Evolutionary conservation across 2,797 vertebrate species (phyloP).

Genomic region (Capromys pilorides): DNA sequence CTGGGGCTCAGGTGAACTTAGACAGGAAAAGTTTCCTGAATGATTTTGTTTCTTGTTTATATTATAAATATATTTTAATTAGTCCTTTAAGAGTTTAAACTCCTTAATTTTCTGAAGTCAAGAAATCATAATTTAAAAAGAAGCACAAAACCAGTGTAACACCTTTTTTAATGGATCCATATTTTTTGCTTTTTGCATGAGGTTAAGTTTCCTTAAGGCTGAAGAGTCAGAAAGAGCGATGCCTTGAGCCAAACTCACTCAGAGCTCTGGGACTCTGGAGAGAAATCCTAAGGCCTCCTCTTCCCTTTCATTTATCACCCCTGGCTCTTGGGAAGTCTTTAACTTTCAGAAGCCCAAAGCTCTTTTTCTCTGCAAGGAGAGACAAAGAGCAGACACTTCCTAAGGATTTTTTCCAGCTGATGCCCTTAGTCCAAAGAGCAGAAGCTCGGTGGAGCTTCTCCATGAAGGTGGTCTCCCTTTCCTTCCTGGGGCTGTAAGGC

Average conservation of each 20-base stretch:
- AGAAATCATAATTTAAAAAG: not conserved
- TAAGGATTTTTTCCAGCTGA: not conserved
- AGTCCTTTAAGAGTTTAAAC: not conserved
- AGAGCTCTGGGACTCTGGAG: not conserved
- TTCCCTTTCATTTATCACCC: not conserved
- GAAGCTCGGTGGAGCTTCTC: not conserved
- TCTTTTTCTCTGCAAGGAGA: not conserved
- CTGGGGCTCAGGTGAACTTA: slow-evolving; percentile 44
- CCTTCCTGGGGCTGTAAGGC: not conserved
- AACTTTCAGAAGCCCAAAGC: not conserved
- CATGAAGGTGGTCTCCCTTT: slow-evolving; percentile 2
- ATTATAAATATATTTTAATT: slow-evolving; percentile 19
- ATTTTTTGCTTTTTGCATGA: not conserved
- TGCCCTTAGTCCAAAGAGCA: not conserved
- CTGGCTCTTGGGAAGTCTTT: not conserved
- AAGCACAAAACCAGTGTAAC: not conserved
- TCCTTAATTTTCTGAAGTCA: slow-evolving; percentile 36
- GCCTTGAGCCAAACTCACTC: not conserved
- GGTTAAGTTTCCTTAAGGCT: not conserved
- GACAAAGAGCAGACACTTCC: not conserved
- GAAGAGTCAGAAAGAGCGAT: not conserved
- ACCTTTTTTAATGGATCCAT: not conserved
- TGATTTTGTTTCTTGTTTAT: slow-evolving; percentile 38
- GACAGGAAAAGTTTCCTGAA: slow-evolving; percentile 52
- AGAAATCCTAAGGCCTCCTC: not conserved